A percentile compares a stretch with the other conserved stretches of the same genome.
phyloP scores from a whole-genome alignment of 2,797 vertebrate species.

The Petrocephalus sullivani region DNA sequence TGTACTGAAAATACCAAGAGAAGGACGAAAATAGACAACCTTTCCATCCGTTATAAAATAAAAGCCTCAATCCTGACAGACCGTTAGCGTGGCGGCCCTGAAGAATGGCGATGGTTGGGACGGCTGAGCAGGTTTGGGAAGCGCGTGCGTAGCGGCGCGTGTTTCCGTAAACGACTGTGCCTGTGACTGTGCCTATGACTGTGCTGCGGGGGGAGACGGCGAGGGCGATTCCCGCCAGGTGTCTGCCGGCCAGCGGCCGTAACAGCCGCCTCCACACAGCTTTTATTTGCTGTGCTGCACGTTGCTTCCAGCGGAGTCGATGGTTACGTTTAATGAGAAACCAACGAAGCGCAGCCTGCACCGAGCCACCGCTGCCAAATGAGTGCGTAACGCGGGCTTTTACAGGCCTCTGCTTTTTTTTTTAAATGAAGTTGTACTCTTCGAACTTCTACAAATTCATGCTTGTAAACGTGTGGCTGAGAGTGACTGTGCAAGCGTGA shows the following conservation, averaged over 20 bases:
- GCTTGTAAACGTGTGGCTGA: not conserved
- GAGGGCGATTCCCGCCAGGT: not conserved
- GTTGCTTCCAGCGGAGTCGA: slow-evolving; percentile 14
- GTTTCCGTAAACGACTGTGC: not conserved
- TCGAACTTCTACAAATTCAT: not conserved
- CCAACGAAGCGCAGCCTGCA: not conserved
- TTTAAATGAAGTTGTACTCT: not conserved
- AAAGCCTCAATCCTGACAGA: not conserved
- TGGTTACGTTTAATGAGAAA: slow-evolving; percentile 25
- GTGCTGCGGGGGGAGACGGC: not conserved
- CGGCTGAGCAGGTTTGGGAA: not conserved
- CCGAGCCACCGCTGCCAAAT: not conserved
- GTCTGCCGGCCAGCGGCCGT: slow-evolving; percentile 29
- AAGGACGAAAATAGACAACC: not conserved
- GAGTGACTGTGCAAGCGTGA: not conserved
- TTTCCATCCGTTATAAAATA: not conserved
- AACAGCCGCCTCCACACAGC: slow-evolving; percentile 15
- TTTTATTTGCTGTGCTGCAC: slow-evolving; percentile 26
- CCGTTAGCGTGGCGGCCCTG: not conserved
- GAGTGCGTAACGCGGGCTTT: not conserved
- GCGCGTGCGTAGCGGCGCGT: not conserved
- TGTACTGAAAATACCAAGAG: not conserved
- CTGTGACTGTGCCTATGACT: too few relatives aligned
- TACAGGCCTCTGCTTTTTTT: not conserved
- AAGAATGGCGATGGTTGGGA: not conserved